These are phyloP conservation scores for Murina feae DNA, from an alignment of 2,113 vertebrate genomes.

Conservation along the genomic window DNA sequence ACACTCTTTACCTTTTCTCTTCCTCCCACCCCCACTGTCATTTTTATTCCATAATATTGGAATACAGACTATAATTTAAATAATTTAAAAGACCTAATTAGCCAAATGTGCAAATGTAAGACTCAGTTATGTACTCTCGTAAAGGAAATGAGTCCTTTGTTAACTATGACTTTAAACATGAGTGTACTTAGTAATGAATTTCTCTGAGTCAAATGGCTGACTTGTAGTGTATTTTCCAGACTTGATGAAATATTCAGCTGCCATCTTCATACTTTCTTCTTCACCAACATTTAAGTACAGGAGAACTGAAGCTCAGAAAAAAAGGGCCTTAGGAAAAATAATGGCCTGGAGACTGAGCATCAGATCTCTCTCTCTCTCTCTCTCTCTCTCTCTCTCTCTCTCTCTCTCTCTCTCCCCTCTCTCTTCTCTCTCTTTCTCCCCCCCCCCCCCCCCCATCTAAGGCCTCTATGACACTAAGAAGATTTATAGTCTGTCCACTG, in stretches of 20 bases:
- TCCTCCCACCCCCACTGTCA: neutral
- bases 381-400: too few relatives aligned
- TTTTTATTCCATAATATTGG: neutral
- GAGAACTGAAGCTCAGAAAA: neutral
- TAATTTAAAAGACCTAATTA: slow-evolving; percentile 1
- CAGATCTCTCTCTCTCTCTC: neutral
- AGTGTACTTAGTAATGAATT: neutral
- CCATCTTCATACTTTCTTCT: neutral
- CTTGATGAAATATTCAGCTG: neutral
- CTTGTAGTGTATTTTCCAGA: neutral
- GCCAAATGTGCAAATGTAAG: slow-evolving; percentile 23
- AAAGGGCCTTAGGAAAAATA: neutral
- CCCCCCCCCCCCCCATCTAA: neutral
- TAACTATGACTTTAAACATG: slow-evolving; percentile 15
- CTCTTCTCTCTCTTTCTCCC: too few relatives aligned
- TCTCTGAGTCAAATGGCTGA: neutral
- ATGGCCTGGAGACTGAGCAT: neutral
- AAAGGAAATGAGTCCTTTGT: slow-evolving; percentile 1
- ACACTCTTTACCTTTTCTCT: neutral
- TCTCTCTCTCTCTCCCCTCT: too few relatives aligned
- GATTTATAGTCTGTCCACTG: neutral
- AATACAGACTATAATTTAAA: neutral
- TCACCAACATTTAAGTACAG: neutral
- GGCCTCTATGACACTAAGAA: neutral
- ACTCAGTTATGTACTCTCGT: neutral